Percentiles rank a stretch among this genome's conserved stretches.
Conservation (phyloP, 1,140 invertebrate genomes). For the Dendrolimus kikuchii region DNA sequence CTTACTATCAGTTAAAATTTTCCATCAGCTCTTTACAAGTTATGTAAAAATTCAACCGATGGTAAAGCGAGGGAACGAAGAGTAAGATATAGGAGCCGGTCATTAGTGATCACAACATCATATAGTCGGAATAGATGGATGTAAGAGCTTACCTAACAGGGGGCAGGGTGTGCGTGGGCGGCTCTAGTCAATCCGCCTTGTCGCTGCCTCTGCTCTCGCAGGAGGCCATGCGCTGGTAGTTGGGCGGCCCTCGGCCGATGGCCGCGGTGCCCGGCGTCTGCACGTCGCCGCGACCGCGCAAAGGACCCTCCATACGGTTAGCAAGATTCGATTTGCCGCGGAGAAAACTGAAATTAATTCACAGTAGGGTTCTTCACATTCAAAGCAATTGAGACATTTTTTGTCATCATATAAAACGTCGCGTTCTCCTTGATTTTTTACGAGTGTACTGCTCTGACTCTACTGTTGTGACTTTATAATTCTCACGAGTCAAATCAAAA, state of each 20-base stretch:
- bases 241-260: constrained; percentile 77
- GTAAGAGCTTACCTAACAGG: constrained; percentile 49
- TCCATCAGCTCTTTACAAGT: too few species aligned
- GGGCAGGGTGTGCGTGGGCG: constrained; percentile 69
- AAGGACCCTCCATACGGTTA: constrained; percentile 53
- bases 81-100: too few species aligned
- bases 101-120: too few species aligned
- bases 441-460: too few species aligned
- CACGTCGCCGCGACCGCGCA: constrained; percentile 68
- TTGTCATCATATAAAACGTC: too few species aligned
- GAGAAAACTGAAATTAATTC: constrained; percentile 78
- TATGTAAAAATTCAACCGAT: too few species aligned
- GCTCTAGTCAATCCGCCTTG: constrained; percentile 87
- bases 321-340: constrained; percentile 79
- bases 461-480: too few species aligned
- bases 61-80: too few species aligned
- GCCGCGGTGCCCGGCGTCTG: constrained; percentile 77
- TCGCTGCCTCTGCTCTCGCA: constrained; percentile 84
- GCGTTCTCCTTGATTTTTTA: too few species aligned
- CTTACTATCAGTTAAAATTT: too few species aligned
- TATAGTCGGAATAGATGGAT: not conserved
- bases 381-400: too few species aligned
- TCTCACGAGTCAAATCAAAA: too few species aligned
- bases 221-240: constrained; percentile 88
- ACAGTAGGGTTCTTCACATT: not conserved